These are phyloP conservation scores for Mercenaria mercenaria DNA, from an alignment of 1,140 invertebrate genomes.

Conservation along the genomic window DNA sequence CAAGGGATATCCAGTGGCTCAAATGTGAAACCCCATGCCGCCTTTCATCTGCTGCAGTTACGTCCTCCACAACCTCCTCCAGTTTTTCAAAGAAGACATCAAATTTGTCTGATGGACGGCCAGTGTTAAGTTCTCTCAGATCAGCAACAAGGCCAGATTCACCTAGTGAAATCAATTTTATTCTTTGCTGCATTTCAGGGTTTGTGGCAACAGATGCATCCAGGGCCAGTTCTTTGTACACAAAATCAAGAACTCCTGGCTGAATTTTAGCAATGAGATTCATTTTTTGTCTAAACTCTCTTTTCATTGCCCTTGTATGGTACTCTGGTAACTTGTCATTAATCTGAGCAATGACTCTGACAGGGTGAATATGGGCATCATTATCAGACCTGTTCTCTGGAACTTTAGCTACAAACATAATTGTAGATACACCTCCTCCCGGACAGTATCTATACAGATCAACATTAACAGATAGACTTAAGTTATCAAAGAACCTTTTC, in stretches of 20 bases:
- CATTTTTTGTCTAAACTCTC: conserved; percentile 30
- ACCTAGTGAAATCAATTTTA: conserved; percentile 61
- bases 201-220: conserved; percentile 55
- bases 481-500: conserved; percentile 37
- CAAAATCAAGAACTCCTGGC: conserved; percentile 40
- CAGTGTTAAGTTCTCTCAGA: conserved; percentile 33
- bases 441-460: conserved; percentile 41
- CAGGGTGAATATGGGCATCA: too few species aligned
- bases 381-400: background rate
- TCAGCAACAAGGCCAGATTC: conserved; percentile 61
- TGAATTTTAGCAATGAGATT: conserved; percentile 32
- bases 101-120: conserved; percentile 21
- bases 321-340: conserved; percentile 37
- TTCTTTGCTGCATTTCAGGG: conserved; percentile 51
- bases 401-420: background rate
- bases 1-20: background rate
- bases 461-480: conserved; percentile 29
- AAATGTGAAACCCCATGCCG: conserved; percentile 16
- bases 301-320: conserved; percentile 53
- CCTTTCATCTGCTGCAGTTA: conserved; percentile 39
- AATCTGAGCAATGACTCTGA: too few species aligned
- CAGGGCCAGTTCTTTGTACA: conserved; percentile 63
- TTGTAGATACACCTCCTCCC: background rate
- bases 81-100: conserved; percentile 25
- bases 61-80: background rate